Evolutionary conservation across 2,888 invertebrate genomes (phyloP).

Genomic region (Mythimna albipuncta): DNA sequence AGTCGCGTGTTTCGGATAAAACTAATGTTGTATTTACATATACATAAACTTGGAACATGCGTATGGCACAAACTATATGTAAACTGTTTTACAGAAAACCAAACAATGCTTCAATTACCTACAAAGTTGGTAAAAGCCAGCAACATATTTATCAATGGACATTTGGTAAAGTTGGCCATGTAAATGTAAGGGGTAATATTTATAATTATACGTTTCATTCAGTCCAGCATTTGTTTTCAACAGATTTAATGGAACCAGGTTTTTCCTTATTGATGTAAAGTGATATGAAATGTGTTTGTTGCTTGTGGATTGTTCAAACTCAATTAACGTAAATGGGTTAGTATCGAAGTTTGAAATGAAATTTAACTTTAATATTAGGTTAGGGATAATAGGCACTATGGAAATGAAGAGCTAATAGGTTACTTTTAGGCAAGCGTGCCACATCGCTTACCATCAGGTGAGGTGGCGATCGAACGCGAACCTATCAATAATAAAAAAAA

Average conservation of each 20-base stretch:
- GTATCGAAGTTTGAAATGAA: slow-evolving; percentile 15
- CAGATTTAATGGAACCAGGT: slow-evolving; percentile 25
- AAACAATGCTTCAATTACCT: slow-evolving; percentile 13
- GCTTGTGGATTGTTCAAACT: slow-evolving; percentile 23
- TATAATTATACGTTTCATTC: slow-evolving; percentile 43
- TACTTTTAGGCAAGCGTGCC: too few species aligned
- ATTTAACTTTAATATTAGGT: slow-evolving; percentile 6
- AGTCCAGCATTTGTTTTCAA: slow-evolving; percentile 18
- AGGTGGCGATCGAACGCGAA: too few species aligned
- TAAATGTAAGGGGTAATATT: slow-evolving; percentile 21
- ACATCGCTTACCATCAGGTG: too few species aligned
- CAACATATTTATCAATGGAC: slow-evolving; percentile 20
- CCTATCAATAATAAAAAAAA: too few species aligned
- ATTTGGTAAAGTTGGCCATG: slow-evolving; percentile 1
- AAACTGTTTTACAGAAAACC: neutral
- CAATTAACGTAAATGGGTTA: slow-evolving; percentile 21
- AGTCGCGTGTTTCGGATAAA: too few species aligned
- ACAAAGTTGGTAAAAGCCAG: slow-evolving; percentile 10
- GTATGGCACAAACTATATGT: too few species aligned
- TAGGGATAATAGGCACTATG: neutral
- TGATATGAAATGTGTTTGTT: slow-evolving; percentile 35
- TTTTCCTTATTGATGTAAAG: slow-evolving; percentile 37
- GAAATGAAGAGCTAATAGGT: neutral
- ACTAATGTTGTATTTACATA: too few species aligned
- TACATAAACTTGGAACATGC: too few species aligned